These are phyloP conservation scores for Nymphalis c-album DNA, from an alignment of 2,888 invertebrate species.

Conservation along the genomic window DNA sequence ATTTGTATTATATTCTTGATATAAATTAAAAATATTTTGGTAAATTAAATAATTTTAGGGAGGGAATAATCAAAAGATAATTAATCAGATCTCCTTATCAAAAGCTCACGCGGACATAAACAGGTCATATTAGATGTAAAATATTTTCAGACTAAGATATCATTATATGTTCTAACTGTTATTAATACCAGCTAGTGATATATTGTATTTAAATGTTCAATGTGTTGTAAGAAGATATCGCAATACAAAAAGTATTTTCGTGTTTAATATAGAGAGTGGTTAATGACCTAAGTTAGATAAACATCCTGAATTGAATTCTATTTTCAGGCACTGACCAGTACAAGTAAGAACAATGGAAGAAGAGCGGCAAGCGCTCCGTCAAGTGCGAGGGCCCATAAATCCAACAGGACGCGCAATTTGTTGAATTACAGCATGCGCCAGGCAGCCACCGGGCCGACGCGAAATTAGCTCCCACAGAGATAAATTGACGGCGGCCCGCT, in stretches of 20 bases:
- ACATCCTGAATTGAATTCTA: slow-evolving; percentile 39
- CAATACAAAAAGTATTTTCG: not conserved
- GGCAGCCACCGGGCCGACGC: slow-evolving; percentile 79
- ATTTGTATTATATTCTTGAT: too few relatives aligned
- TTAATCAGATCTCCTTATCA: too few relatives aligned
- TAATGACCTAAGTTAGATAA: slow-evolving; percentile 30
- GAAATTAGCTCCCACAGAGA: slow-evolving; percentile 81
- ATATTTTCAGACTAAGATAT: too few relatives aligned
- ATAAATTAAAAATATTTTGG: too few relatives aligned
- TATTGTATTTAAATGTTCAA: too few relatives aligned
- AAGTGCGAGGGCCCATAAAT: slow-evolving; percentile 77
- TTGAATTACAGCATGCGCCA: slow-evolving; percentile 82
- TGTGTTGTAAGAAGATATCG: too few relatives aligned
- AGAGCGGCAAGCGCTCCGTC: slow-evolving; percentile 72
- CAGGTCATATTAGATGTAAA: too few relatives aligned
- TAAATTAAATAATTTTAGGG: too few relatives aligned
- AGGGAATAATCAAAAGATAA: too few relatives aligned
- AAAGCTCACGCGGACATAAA: too few relatives aligned
- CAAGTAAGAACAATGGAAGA: slow-evolving; percentile 75
- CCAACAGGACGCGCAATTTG: slow-evolving; percentile 79
- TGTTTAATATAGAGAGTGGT: slow-evolving; percentile 34
- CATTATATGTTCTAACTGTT: too few relatives aligned
- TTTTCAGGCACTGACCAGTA: slow-evolving; percentile 58
- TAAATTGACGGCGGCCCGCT: slow-evolving; percentile 79
- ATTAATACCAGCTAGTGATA: too few relatives aligned